phyloP scores from a whole-genome alignment of 2,888 invertebrate genomes.

The Hirtodrosophila cameraria region DNA sequence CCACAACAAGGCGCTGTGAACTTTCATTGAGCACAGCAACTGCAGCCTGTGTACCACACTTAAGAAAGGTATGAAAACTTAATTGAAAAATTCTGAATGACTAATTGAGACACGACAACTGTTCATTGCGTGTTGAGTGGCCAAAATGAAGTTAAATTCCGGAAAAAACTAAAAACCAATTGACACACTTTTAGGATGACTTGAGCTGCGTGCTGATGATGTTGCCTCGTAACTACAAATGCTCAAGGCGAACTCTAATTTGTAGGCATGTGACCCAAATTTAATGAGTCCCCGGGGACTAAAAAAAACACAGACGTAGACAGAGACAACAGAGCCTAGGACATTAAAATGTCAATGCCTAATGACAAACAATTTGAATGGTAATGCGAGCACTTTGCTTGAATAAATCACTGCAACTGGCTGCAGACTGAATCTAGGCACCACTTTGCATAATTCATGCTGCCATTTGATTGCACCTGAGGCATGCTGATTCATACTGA shows the following conservation, averaged over 20 bases:
- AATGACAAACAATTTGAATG: constrained; percentile 23
- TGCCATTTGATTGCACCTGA: not conserved
- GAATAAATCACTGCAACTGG: constrained; percentile 1
- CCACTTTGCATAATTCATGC: constrained; percentile 14
- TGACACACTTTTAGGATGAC: constrained; percentile 63
- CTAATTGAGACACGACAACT: constrained; percentile 48
- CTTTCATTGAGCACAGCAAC: constrained; percentile 41
- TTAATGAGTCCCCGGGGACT: constrained; percentile 25
- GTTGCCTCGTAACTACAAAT: constrained; percentile 4
- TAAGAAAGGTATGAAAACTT: constrained; percentile 16
- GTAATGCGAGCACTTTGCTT: not conserved
- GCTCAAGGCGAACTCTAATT: constrained; percentile 17
- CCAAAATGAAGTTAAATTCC: constrained; percentile 10
- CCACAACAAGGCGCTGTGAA: constrained; percentile 46
- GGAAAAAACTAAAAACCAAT: constrained; percentile 35
- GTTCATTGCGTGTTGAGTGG: constrained; percentile 53
- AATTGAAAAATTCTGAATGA: constrained; percentile 38
- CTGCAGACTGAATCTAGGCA: not conserved
- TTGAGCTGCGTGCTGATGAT: constrained; percentile 42
- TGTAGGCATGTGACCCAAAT: constrained; percentile 45
- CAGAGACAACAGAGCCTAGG: too few relatives aligned
- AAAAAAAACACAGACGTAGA: too few relatives aligned
- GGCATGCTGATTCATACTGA: too few relatives aligned
- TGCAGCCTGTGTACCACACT: constrained; percentile 17
- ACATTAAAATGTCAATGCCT: constrained; percentile 47